Evolutionary conservation across 2,113 vertebrate species (phyloP), one percentile per base, ranked within the genome.

Genomic region (Corythornis cristatus): DNA sequence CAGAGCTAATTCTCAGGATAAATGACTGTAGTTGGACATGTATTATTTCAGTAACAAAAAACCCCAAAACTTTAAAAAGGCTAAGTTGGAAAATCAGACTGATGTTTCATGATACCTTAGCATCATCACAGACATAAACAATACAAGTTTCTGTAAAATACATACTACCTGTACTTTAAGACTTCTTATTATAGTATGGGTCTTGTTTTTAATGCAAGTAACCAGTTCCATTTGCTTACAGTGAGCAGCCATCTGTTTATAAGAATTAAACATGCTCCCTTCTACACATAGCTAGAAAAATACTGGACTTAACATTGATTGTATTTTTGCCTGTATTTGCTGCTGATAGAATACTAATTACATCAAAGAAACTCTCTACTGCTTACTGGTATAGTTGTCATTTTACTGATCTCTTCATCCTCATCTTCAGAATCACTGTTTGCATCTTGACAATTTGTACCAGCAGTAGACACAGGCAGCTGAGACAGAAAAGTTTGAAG

Each of bases 371-470:
- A 86, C 61, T 75, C 19, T 57, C 29, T 37, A 73, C 23, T 62
- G 51, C 97, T 95, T 97, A 99, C 99, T 62, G 97, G 97, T 64
- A 97, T 81, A 66, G 98, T 81, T 23, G 91, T 76, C 58, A 96
- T 97, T 75, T 98, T 98, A 90, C 96, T 95, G 9, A 97, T 96
- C 51, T 97, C 97, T 42, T 98, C 98, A 33, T 98, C 98, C 28
- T 99, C 99, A 6, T 99, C 99, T 96, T 99, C 99, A 0, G 99
- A 99, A 96, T 99, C 99, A 18, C 99, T 99, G 96, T 90, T 93
- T 20, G 98, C 96, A 86, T 99, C 98, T 8, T 98, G 98, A 72
- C 98, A 95, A 73, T 96, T 95, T 92, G 97, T 76, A 85, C 93
- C 95, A 95, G 98, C 95, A 88, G 98, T 92, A 0, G 98, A 98